phyloP scores from a whole-genome alignment of 2,113 vertebrate genomes.

The Dasypus novemcinctus region DNA sequence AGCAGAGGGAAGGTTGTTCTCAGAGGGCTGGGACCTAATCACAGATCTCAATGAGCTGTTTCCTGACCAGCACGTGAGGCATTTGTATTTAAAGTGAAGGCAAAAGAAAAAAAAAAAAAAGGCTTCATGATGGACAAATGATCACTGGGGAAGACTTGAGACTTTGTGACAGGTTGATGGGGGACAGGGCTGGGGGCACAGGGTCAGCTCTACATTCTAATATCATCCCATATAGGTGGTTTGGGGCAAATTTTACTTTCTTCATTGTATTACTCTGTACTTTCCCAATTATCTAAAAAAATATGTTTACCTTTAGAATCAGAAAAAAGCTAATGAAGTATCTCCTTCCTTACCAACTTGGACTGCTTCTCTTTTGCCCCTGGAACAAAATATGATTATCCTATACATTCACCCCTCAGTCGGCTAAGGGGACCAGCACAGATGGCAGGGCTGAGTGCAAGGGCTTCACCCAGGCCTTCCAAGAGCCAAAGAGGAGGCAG shows the following conservation, averaged over 20 bases:
- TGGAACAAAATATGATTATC: no score
- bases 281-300: neutral
- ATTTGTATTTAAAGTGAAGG: neutral
- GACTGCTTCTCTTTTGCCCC: neutral
- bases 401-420: neutral
- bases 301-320: neutral
- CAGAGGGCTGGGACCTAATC: neutral
- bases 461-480: neutral
- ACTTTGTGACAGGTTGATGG: neutral
- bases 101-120: accelerated
- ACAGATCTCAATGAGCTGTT: neutral
- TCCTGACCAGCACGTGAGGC: neutral
- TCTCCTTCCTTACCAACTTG: neutral
- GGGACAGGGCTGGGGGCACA: neutral
- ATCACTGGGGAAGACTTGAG: neutral
- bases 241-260: neutral
- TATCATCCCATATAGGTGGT: neutral
- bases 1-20: neutral
- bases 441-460: neutral
- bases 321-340: neutral
- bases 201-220: neutral
- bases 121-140: neutral
- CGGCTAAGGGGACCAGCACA: no score
- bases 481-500: neutral
- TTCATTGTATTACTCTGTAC: neutral